Percentiles rank a stretch among this genome's conserved stretches.
Conservation (phyloP, 2,797 vertebrate species). For the Dicrostonyx torquatus region DNA sequence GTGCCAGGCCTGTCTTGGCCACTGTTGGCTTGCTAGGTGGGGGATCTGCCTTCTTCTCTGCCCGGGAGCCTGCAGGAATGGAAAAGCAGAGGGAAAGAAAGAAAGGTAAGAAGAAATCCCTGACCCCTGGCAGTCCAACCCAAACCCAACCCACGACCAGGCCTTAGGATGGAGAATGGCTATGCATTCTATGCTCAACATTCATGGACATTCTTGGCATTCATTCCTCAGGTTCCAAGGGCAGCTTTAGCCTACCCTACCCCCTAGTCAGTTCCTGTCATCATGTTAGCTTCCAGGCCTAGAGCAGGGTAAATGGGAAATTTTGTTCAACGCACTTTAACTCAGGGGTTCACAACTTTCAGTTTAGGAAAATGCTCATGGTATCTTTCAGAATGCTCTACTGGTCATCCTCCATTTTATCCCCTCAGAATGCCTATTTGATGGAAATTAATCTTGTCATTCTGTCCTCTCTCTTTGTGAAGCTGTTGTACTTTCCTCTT, state of each 20-base stretch:
- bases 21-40: slow-evolving; percentile 96
- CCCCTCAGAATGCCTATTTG: not conserved
- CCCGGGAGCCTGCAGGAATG: slow-evolving; percentile 88
- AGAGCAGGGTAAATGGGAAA: not conserved
- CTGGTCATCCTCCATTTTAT: not conserved
- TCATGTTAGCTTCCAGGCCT: not conserved
- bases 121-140: not conserved
- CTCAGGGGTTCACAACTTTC: not conserved
- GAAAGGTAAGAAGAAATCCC: not conserved
- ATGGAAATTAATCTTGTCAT: not conserved
- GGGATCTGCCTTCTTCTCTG: slow-evolving; percentile 93
- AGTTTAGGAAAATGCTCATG: not conserved
- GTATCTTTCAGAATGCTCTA: not conserved
- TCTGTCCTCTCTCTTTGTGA: not conserved
- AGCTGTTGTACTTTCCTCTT: not conserved
- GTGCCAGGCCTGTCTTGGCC: slow-evolving; percentile 93
- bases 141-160: not conserved
- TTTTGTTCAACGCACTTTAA: slow-evolving; percentile 16
- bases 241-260: not conserved
- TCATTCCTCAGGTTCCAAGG: not conserved
- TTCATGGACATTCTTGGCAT: not conserved
- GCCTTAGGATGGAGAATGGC: not conserved
- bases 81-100: not conserved
- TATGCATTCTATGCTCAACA: not conserved
- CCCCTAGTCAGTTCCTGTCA: not conserved